Percentiles rank a stretch among this genome's conserved stretches.
Conservation (phyloP, 1,140 invertebrate species). For the Rhopalosiphum padi region DNA sequence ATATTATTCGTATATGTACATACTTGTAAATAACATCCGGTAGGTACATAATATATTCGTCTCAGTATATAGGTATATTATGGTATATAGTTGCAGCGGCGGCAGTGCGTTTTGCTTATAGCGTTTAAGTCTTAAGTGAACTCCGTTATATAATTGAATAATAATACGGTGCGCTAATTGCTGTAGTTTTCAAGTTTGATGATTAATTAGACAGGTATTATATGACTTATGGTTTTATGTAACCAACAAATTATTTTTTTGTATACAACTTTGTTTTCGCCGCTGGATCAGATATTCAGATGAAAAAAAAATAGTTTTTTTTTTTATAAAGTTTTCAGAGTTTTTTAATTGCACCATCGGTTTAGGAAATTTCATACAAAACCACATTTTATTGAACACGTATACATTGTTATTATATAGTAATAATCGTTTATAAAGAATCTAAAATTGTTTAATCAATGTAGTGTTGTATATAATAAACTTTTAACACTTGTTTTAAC, state of each 20-base stretch:
- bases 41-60: neutral
- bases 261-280: neutral
- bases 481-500: neutral
- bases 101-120: neutral
- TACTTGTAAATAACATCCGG: neutral
- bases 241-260: neutral
- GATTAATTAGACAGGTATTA: neutral
- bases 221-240: neutral
- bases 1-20: neutral
- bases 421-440: constrained; percentile 6
- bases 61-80: neutral
- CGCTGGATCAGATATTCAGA: neutral
- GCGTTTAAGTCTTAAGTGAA: neutral
- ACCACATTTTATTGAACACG: neutral
- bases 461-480: neutral
- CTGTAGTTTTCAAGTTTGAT: neutral
- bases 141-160: neutral
- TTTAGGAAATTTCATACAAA: neutral
- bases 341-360: neutral
- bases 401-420: neutral
- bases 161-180: neutral
- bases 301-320: neutral
- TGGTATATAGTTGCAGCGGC: no score
- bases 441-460: neutral
- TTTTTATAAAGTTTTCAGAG: neutral